Evolutionary conservation across 2,888 invertebrate genomes (phyloP), one percentile per base, ranked within the genome.

Genomic region (Osedax frankpressi): DNA sequence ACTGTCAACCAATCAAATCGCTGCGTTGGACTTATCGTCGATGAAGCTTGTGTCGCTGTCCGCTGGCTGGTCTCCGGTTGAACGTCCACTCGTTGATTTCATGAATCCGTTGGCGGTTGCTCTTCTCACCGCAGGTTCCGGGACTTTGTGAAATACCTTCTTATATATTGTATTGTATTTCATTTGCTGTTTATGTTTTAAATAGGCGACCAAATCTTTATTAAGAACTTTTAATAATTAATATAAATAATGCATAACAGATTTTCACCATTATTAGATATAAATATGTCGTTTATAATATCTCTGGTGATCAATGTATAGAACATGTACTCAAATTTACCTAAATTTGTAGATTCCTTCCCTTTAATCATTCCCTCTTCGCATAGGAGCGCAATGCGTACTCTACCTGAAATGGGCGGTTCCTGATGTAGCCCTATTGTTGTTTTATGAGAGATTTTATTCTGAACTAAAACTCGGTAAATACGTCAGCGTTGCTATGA

Each of bases 351-450:
- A n/a, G n/a, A n/a, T n/a, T n/a, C n/a, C n/a, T n/a, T n/a, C n/a
- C n/a, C n/a, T n/a, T n/a, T n/a, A n/a, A n/a, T n/a, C n/a, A n/a
- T n/a, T n/a, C n/a, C 65, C 11, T 72, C 59, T 2, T 62, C 28
- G n/a, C 67, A 24, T 75, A 83, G 83, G 83, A 67, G 82, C 81
- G 19, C 80, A 81, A 77, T 80, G 82, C 79, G 82, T 83, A 3
- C 73, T 83, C 65, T 77, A 78, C 2, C 76, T 78, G 30, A 76
- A 78, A 75, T 82, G 82, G 82, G 78, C 80, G 11, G 75, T 82
- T 3, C 80, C 82, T 3, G 78, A 80, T 70, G 73, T 77, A 1
- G 79, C 79, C 1, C 74, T 80, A 73, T 78, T 80, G 72, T 81
- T 80, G 74, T 83, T 82, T 77, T 81, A 78, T 77, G 77, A 78